Evolutionary conservation across 2,797 vertebrate genomes (phyloP).

Genomic region (Crenichthys baileyi): DNA sequence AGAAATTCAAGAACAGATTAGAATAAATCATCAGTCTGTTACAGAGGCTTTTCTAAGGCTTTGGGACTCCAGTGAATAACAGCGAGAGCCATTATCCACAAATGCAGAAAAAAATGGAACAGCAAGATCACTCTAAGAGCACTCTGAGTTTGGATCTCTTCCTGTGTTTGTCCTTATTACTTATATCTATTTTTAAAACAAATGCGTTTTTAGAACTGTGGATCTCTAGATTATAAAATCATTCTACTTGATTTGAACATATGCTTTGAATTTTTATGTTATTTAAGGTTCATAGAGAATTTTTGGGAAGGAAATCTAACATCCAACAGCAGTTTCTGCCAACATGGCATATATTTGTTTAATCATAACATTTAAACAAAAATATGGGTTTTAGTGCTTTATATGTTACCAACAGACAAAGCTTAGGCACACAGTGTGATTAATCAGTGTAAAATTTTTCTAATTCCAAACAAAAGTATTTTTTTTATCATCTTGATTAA

Average conservation of each 20-base stretch:
- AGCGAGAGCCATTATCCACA: background rate
- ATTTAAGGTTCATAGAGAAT: background rate
- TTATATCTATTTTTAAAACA: background rate
- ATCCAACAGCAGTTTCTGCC: background rate
- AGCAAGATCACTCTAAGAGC: background rate
- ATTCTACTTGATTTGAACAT: background rate
- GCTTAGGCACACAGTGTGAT: background rate
- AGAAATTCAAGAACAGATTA: background rate
- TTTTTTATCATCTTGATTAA: background rate
- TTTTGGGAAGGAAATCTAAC: background rate
- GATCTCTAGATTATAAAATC: background rate
- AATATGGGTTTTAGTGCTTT: background rate
- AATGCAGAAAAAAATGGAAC: background rate
- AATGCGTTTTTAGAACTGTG: too few relatives aligned
- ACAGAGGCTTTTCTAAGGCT: background rate
- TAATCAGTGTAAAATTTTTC: background rate
- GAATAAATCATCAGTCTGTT: background rate
- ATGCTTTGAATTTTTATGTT: background rate
- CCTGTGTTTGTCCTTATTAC: background rate
- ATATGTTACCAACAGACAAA: background rate
- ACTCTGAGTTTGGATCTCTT: background rate
- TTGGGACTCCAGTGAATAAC: background rate
- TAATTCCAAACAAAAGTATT: background rate
- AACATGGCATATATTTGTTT: background rate
- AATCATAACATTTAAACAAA: background rate